Evolutionary conservation across 2,888 invertebrate species (phyloP).

Genomic region (Adelognathus sp.): DNA sequence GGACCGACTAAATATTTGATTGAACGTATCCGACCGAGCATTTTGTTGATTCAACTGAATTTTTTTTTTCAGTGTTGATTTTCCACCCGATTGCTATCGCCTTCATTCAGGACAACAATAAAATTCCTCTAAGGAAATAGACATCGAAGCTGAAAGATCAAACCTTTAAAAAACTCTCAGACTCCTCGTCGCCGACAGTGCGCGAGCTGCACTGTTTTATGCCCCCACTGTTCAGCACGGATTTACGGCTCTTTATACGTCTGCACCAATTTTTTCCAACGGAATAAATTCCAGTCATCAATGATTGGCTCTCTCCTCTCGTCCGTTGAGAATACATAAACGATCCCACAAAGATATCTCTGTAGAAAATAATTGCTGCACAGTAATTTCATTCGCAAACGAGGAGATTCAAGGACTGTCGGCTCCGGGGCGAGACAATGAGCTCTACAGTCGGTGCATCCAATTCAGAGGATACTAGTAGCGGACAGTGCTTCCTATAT

Average conservation of each 20-base stretch:
- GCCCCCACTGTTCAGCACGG: background rate
- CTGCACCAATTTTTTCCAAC: background rate
- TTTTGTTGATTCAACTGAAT: no score
- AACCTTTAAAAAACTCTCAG: background rate
- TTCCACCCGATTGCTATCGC: no score
- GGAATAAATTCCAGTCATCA: background rate
- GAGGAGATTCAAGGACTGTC: conserved; percentile 33
- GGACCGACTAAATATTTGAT: no score
- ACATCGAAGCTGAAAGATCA: background rate
- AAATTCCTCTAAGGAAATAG: background rate
- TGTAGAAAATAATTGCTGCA: background rate
- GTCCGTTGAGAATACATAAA: background rate
- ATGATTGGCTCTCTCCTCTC: background rate
- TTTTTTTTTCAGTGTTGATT: no score
- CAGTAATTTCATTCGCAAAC: conserved; percentile 10
- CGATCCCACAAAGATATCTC: background rate
- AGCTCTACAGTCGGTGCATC: conserved; percentile 28
- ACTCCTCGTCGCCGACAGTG: background rate
- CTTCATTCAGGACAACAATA: no score
- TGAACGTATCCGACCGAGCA: no score
- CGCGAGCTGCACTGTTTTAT: no score
- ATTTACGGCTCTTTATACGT: background rate
- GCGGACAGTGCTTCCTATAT: conserved; percentile 53
- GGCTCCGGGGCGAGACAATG: conserved; percentile 48
- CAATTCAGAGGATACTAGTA: conserved; percentile 6